Conservation (phyloP, 2,113 vertebrate species). For the Oreotrochilus melanogaster region DNA sequence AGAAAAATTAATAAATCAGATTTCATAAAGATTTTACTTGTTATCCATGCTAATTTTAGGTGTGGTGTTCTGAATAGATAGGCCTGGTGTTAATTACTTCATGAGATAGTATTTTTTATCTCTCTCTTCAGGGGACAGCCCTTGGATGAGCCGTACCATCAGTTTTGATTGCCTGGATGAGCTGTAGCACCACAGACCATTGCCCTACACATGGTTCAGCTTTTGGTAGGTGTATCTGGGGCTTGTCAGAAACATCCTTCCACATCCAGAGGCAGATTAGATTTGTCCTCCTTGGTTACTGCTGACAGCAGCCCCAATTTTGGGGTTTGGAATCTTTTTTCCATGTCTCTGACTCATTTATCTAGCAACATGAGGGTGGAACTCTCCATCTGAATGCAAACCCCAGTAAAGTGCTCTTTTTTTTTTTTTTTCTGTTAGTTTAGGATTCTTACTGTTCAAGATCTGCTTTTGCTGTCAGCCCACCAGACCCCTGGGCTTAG, state of each 20-base stretch:
- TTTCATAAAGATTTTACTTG: not conserved
- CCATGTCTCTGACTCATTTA: not conserved
- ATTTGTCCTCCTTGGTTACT: not conserved
- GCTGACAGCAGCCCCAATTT: not conserved
- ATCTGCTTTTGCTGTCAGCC: not conserved
- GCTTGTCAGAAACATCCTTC: not conserved
- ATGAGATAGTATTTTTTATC: not conserved
- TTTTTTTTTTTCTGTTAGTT: not conserved
- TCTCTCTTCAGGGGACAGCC: not conserved
- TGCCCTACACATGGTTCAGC: not conserved
- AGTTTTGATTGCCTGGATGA: not conserved
- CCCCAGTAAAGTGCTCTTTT: not conserved
- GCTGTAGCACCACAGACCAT: rapidly evolving
- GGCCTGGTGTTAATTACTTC: not conserved
- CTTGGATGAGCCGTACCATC: not conserved
- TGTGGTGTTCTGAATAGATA: not conserved
- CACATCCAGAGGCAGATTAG: not conserved
- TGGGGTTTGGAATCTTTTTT: not conserved
- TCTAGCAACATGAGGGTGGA: not conserved
- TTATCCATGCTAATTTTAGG: not conserved
- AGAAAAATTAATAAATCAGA: not conserved
- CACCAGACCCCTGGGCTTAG: not conserved
- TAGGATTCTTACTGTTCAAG: not conserved
- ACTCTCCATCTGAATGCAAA: not conserved
- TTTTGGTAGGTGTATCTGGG: not conserved